phyloP scores from a whole-genome alignment of 2,888 invertebrate genomes.

The Netelia inedita region DNA sequence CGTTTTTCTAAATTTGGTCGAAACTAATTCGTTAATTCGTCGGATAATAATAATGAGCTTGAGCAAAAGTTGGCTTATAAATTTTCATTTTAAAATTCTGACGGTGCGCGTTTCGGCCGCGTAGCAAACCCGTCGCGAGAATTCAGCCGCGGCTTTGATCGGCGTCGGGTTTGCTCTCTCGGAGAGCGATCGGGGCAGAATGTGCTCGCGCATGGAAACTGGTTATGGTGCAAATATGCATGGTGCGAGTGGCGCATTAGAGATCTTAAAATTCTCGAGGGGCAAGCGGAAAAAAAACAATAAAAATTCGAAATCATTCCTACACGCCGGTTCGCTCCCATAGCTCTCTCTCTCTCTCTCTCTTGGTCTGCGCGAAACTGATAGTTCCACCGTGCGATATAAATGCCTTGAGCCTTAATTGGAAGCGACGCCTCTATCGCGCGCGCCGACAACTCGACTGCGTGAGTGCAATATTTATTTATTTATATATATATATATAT shows the following conservation, averaged over 20 bases:
- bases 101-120: background rate
- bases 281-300: conserved; percentile 5
- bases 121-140: background rate
- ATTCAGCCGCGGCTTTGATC: conserved; percentile 23
- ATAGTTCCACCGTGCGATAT: conserved; percentile 55
- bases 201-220: conserved; percentile 33
- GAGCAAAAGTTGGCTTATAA: background rate
- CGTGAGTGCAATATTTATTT: background rate
- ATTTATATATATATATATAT: background rate
- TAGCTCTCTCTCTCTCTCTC: no score
- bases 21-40: conserved; percentile 18
- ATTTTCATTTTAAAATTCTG: conserved; percentile 17
- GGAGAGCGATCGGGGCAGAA: conserved; percentile 1
- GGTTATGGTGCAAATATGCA: conserved; percentile 38
- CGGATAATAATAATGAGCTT: conserved; percentile 5
- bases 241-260: conserved; percentile 25
- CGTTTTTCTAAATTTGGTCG: conserved; percentile 5
- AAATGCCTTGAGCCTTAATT: conserved; percentile 69
- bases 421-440: conserved; percentile 59
- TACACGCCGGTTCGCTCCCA: conserved; percentile 17
- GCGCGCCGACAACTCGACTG: conserved; percentile 10
- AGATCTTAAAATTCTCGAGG: conserved; percentile 10
- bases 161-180: conserved; percentile 3
- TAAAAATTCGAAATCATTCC: conserved; percentile 41
- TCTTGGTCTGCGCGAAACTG: conserved; percentile 1